Conservation (phyloP, 2,113 vertebrate species). For the Neoarius graeffei region DNA sequence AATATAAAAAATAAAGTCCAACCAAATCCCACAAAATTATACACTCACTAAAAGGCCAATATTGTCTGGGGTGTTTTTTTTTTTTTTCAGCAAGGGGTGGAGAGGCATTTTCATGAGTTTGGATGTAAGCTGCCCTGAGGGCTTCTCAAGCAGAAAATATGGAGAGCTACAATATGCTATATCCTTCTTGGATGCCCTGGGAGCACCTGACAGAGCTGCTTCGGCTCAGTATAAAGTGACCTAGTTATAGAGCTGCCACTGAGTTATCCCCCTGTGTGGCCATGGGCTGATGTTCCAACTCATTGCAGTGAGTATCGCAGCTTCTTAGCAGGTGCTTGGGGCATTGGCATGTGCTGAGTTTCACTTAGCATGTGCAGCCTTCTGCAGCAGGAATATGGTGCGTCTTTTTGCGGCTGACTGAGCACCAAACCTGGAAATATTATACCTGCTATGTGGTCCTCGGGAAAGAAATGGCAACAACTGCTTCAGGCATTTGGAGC, state of each 20-base stretch:
- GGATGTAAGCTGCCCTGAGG: constrained; percentile 47
- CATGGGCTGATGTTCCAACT: constrained; percentile 44
- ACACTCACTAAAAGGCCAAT: constrained; percentile 2
- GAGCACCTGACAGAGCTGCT: constrained; percentile 32
- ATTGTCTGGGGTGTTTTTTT: neutral
- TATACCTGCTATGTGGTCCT: neutral
- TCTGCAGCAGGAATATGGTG: neutral
- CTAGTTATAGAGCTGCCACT: constrained; percentile 41
- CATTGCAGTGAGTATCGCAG: constrained; percentile 30
- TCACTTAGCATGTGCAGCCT: constrained; percentile 25
- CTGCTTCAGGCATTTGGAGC: neutral
- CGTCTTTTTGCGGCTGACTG: constrained; percentile 9
- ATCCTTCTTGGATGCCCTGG: constrained; percentile 40
- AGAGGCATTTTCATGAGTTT: constrained; percentile 24
- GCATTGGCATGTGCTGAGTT: constrained; percentile 37
- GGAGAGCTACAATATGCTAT: constrained; percentile 42
- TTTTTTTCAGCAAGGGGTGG: neutral
- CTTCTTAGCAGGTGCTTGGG: constrained; percentile 49
- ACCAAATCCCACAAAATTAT: neutral
- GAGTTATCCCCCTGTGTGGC: constrained; percentile 28
- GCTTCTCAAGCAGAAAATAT: constrained; percentile 25
- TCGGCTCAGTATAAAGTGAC: constrained; percentile 48
- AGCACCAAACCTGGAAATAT: constrained; percentile 18
- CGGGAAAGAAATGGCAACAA: neutral
- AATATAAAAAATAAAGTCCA: constrained; percentile 8